These are phyloP conservation scores for Callochromis pleurospilus DNA, from an alignment of 2,113 vertebrate species.

Conservation along the genomic window DNA sequence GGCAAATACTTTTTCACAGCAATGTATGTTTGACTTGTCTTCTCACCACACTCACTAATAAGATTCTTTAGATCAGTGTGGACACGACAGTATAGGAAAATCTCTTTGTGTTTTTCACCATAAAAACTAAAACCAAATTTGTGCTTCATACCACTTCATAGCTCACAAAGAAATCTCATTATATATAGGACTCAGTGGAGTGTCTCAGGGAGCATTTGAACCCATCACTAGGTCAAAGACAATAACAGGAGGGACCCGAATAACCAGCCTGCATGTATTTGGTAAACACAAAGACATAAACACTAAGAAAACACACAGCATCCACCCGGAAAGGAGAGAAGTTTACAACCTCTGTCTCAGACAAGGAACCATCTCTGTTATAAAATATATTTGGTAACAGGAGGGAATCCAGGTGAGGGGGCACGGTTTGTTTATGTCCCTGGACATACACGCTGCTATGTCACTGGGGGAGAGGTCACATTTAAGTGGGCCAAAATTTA, in stretches of 20 bases:
- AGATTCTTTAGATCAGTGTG: background rate
- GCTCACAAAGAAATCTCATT: background rate
- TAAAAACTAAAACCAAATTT: background rate
- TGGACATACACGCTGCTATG: background rate
- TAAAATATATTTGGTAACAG: background rate
- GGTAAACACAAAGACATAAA: background rate
- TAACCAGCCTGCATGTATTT: background rate
- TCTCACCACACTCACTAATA: background rate
- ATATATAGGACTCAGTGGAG: background rate
- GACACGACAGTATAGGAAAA: background rate
- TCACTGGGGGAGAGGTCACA: conserved; percentile 8
- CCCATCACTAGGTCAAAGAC: background rate
- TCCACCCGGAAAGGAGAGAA: background rate
- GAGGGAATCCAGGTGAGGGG: conserved; percentile 9
- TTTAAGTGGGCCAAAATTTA: background rate
- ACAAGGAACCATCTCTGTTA: background rate
- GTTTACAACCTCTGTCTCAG: background rate
- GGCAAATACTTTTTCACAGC: background rate
- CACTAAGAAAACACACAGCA: background rate
- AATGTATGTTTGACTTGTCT: background rate
- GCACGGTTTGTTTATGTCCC: background rate
- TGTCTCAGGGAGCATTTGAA: background rate
- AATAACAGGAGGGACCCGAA: background rate
- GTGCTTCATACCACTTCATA: background rate
- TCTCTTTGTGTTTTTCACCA: background rate